Evolutionary conservation across 2,113 vertebrate species (phyloP), one percentile per base, ranked within the genome.

Genomic region (Sinosuthora webbiana): DNA sequence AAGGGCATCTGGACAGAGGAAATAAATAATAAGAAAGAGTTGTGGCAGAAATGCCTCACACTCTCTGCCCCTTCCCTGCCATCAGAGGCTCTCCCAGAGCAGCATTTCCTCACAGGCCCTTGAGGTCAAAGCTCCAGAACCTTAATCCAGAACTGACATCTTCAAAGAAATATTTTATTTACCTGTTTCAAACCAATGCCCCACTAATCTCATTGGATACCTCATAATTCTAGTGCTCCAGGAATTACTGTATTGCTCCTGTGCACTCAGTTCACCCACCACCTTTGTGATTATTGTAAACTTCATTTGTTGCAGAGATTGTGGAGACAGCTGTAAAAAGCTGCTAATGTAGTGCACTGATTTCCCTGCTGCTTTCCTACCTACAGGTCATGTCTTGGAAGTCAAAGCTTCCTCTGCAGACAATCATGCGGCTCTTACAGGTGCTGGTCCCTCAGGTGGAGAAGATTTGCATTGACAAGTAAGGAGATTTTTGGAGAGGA

Each of bases 391-490:
- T 99, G 35, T 99, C 99, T 84, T 99, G 99, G 99, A 99, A 99
- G 97, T 98, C 98, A 11, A 99, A 99, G 92, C 98, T 99, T 70
- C 99, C 99, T 0, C 97, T 99, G 89, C 99, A 99, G 97, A 99
- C 99, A 73, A 99, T 99, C 97, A 99, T 99, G 99, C 93, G 99
- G 28, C 98, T 99, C 59, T 97, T 99, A 30, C 99, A 99, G 97
- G 99, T 99, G 69, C 97, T 99, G 82, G 99, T 99, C 11, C 99
- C 99, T 35, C 99, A 99, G 95, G 99, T 99, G 97, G 99, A 99
- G 97, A 99, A 99, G 98, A 99, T 99, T 97, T 99, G 99, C 97
- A 99, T 99, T 12, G 99, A 99, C 98, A 99, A 99, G 99, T 99
- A 97, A 88, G 98, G 56, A 35, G 15, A 13, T 55, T 78, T 63